phyloP scores from a whole-genome alignment of 2,797 vertebrate genomes.

The Schizopygopsis malacanthus region DNA sequence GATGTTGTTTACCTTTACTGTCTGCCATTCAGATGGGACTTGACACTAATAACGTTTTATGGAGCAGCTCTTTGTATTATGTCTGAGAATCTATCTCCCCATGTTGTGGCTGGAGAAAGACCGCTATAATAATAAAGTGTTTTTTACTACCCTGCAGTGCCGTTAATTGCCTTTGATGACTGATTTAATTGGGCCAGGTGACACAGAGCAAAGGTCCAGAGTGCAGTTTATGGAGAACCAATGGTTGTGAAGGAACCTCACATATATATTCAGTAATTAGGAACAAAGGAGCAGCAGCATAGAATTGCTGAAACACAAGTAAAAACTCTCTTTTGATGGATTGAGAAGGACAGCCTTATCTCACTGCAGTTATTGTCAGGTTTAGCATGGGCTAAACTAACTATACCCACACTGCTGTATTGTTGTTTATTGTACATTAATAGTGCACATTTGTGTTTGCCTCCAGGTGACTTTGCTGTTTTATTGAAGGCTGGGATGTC shows the following conservation, averaged over 20 bases:
- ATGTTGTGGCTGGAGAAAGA: conserved; percentile 58
- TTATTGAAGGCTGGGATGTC: conserved; percentile 97
- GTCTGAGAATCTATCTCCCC: background rate
- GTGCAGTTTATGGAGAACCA: conserved; percentile 50
- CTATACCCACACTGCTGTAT: background rate
- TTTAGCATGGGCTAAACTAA: conserved; percentile 16
- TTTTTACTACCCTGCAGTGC: conserved; percentile 73
- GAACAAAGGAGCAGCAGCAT: conserved; percentile 37
- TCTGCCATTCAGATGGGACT: background rate
- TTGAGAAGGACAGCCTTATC: background rate
- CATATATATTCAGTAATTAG: conserved; percentile 46
- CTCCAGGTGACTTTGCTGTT: conserved; percentile 95
- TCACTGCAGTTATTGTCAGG: conserved; percentile 24
- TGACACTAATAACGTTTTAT: background rate
- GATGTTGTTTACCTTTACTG: conserved; percentile 1
- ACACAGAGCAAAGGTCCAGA: conserved; percentile 56
- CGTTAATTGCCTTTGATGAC: conserved; percentile 77
- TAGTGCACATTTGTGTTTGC: conserved; percentile 21
- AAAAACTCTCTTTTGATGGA: conserved; percentile 2
- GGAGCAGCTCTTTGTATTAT: background rate
- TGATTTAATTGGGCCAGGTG: conserved; percentile 76
- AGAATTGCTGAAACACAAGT: background rate
- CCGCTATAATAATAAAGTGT: conserved; percentile 67
- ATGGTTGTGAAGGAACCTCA: conserved; percentile 10
- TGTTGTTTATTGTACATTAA: conserved; percentile 5